Base-by-base conservation (phyloP, 2,888 invertebrate species). In the Standfussiana lucernea region DNA sequence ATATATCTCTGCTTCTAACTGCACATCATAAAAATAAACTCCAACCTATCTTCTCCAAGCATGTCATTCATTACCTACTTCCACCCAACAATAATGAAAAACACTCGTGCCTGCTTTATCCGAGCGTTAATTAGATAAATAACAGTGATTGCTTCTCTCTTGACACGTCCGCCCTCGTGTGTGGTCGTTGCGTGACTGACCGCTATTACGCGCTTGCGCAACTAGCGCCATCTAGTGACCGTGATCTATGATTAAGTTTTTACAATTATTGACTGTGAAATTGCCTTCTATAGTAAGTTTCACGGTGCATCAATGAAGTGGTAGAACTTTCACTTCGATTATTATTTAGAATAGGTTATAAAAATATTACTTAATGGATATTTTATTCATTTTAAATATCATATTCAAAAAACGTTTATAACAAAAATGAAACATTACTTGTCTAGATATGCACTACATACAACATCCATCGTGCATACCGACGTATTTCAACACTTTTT, bases 131-230 rank as follows among this genome's bases (percentile, higher is more conserved):
- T 94, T 93, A 93, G 90, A 91, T 91, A 91, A 92, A 94, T 93
- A 91, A 91, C 90, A 92, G 92, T 91, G 90, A 92, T 94, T 91
- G 90, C 83, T 72, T 71, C 70, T 82, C 87, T 82, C 87, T 89
- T 84, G 84, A 91, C 93, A 91, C 93, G 94, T 94, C 93, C 86
- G 83, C 78, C 87, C 85, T 82, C 90, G 90, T 93, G 95, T 94
- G 95, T 93, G 95, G 95, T 92, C 95, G 82, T 94, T 88, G 94
- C 95, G 95, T 95, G 95, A 93, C 95, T 95, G 94, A 85, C 80
- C 75, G 71, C 90, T 87, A 94, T 95, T 94, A 91, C 81, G 86
- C 85, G 82, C 84, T 88, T 90, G 89, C 89, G 89, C 89, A 92
- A 90, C 91, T 88, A 90, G 88, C 92, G 91, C 93, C 92, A 92